Percentiles rank a stretch among this genome's conserved stretches.
These are phyloP conservation scores for Beris chalybata DNA, from an alignment of 2,888 invertebrate species.

Conservation along the genomic window DNA sequence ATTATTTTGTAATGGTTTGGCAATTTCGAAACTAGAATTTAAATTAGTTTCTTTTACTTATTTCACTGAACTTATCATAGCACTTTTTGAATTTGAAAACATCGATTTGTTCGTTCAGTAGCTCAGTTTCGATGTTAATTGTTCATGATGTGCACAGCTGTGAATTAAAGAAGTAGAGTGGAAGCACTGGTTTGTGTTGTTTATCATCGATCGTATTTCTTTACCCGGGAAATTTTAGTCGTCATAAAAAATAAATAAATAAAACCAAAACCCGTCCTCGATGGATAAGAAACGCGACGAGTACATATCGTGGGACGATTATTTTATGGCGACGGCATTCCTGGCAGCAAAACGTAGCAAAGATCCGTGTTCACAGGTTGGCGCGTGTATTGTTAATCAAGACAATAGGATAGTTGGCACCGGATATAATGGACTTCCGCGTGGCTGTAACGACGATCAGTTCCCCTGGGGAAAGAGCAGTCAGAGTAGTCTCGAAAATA, in stretches of 20 bases:
- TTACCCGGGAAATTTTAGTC: no score
- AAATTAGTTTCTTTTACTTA: no score
- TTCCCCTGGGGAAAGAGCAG: conserved; percentile 83
- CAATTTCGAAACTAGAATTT: no score
- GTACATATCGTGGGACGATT: conserved; percentile 87
- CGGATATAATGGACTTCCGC: conserved; percentile 98
- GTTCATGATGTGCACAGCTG: no score
- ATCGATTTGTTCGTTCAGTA: no score
- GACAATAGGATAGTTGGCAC: conserved; percentile 84
- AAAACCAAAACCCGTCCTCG: neutral
- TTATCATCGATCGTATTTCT: no score
- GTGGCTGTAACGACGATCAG: conserved; percentile 81
- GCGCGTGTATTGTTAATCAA: conserved; percentile 91
- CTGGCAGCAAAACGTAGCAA: conserved; percentile 92
- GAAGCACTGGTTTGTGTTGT: no score
- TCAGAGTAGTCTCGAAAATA: conserved; percentile 66
- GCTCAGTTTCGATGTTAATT: no score
- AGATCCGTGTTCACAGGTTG: conserved; percentile 91
- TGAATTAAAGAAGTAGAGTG: no score
- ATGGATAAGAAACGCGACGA: conserved; percentile 60
- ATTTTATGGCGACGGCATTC: conserved; percentile 93
- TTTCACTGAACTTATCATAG: no score
- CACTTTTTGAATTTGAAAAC: no score
- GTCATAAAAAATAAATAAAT: neutral
- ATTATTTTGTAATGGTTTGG: no score